phyloP scores from a whole-genome alignment of 2,888 invertebrate genomes.

The Lomographa bimaculata region DNA sequence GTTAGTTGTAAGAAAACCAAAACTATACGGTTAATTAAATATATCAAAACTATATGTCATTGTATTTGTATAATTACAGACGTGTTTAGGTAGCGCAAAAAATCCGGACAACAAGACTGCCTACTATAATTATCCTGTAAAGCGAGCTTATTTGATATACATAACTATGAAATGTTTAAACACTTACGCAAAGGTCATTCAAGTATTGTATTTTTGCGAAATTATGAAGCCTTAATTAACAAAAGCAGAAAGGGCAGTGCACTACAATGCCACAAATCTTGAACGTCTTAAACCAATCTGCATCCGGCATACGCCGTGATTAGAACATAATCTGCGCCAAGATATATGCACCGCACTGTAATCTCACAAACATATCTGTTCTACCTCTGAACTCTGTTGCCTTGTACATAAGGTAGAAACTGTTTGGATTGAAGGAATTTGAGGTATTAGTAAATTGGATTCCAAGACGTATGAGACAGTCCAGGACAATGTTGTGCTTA shows the following conservation, averaged over 20 bases:
- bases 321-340: slow-evolving; percentile 29
- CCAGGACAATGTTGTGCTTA: slow-evolving; percentile 20
- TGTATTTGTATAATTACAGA: no score
- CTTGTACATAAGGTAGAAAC: slow-evolving; percentile 9
- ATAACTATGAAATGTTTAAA: no score
- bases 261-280: slow-evolving; percentile 21
- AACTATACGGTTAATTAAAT: no score
- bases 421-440: background rate
- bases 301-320: slow-evolving; percentile 27
- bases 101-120: no score
- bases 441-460: slow-evolving; percentile 12
- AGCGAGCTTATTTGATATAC: no score
- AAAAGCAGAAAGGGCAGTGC: slow-evolving; percentile 9
- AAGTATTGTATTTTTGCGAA: no score
- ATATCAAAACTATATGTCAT: no score
- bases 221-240: slow-evolving; percentile 1
- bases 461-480: slow-evolving; percentile 18
- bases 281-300: slow-evolving; percentile 22
- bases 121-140: no score
- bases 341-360: slow-evolving; percentile 18
- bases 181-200: no score
- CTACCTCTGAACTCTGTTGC: background rate
- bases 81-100: no score
- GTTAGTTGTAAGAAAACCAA: no score
- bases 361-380: slow-evolving; percentile 4